phyloP scores from a whole-genome alignment of 2,888 invertebrate species.

The Ornithoptera alexandrae region DNA sequence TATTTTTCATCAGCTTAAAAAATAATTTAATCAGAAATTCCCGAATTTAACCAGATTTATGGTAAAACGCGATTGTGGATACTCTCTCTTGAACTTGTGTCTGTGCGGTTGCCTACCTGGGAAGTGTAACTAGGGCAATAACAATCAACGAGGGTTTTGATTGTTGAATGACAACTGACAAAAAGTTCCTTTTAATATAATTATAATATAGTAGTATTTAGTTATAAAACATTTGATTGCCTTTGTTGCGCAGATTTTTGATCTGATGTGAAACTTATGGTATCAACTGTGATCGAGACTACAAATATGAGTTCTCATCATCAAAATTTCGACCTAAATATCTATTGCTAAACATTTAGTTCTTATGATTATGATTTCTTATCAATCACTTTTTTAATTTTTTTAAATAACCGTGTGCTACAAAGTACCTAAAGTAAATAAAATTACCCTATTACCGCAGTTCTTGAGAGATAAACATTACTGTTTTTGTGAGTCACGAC shows the following conservation, averaged over 20 bases:
- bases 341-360: too few relatives aligned
- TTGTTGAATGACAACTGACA: slow-evolving; percentile 14
- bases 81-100: slow-evolving; percentile 14
- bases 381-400: too few relatives aligned
- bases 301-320: too few relatives aligned
- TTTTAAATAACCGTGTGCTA: not conserved
- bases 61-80: not conserved
- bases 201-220: not conserved
- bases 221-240: too few relatives aligned
- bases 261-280: too few relatives aligned
- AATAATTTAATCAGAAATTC: too few relatives aligned
- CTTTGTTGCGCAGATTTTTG: too few relatives aligned
- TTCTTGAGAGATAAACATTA: slow-evolving; percentile 24
- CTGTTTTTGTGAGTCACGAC: slow-evolving; percentile 24
- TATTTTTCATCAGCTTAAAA: too few relatives aligned
- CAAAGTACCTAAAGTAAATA: not conserved
- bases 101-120: slow-evolving; percentile 20
- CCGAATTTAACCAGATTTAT: too few relatives aligned
- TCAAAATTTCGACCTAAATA: too few relatives aligned
- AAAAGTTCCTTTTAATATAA: slow-evolving; percentile 4
- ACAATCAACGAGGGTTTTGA: slow-evolving; percentile 8
- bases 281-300: too few relatives aligned
- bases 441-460: slow-evolving; percentile 10
- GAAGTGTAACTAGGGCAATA: slow-evolving; percentile 17
- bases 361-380: too few relatives aligned